Evolutionary conservation across 2,797 vertebrate species (phyloP).

Genomic region (Mormyrops attenuatus): DNA sequence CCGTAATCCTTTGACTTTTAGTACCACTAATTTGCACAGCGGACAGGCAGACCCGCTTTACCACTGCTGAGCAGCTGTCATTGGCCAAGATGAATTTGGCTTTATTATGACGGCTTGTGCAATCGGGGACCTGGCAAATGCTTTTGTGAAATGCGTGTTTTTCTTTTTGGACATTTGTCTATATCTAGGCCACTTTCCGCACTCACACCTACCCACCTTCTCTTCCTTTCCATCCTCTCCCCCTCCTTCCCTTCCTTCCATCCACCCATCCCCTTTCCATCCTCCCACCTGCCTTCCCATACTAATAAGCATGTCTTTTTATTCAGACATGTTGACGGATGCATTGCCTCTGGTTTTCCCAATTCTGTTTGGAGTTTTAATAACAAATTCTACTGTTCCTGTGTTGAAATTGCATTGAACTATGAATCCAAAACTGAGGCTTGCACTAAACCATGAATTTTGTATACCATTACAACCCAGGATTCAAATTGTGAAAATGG

Average conservation of each 20-base stretch:
- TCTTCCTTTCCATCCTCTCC: background rate
- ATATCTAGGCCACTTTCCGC: background rate
- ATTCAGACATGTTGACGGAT: background rate
- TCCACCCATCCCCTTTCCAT: background rate
- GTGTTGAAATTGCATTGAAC: background rate
- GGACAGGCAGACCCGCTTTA: background rate
- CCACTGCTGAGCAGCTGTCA: slow-evolving; percentile 35
- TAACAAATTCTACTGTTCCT: background rate
- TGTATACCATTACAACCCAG: background rate
- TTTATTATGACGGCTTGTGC: slow-evolving; percentile 28
- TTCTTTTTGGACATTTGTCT: background rate
- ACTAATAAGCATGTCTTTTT: background rate
- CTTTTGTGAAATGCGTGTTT: slow-evolving; percentile 22
- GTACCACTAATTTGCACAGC: background rate
- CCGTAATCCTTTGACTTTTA: background rate
- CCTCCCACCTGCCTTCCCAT: background rate
- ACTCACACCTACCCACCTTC: background rate
- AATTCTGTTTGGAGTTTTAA: background rate
- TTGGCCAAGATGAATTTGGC: slow-evolving; percentile 37
- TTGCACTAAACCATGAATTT: background rate
- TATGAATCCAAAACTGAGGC: background rate
- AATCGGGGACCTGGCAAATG: slow-evolving; percentile 27
- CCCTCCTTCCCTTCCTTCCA: background rate
- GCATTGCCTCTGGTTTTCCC: background rate
- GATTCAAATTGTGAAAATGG: background rate